A percentile compares a stretch with the other conserved stretches of the same genome.
Evolutionary conservation across 2,797 vertebrate genomes (phyloP).

Genomic region (Coregonus sp.): DNA sequence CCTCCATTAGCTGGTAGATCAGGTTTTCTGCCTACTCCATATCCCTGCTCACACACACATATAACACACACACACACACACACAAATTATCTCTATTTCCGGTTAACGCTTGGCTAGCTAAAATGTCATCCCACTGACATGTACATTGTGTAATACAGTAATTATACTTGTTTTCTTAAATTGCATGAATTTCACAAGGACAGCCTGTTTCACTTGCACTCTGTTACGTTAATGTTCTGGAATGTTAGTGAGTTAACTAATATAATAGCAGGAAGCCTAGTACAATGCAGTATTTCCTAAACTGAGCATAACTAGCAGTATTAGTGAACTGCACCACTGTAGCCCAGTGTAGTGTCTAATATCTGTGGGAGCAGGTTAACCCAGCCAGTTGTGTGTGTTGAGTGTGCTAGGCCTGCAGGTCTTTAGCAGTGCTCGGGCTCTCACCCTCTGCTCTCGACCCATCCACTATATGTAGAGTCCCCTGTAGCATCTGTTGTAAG

Average conservation of each 20-base stretch:
- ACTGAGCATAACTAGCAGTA: background rate
- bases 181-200: no score
- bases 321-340: background rate
- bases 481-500: constrained; percentile 83
- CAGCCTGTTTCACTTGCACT: background rate
- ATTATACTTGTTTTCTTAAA: no score
- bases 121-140: constrained; percentile 20
- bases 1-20: no score
- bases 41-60: background rate
- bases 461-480: constrained; percentile 74
- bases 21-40: background rate
- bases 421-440: constrained; percentile 65
- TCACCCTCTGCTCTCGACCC: constrained; percentile 62
- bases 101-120: constrained; percentile 35
- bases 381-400: constrained; percentile 47
- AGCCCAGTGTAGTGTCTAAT: background rate
- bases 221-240: background rate
- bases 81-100: constrained; percentile 19
- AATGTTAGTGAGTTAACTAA: background rate
- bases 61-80: no score
- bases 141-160: background rate
- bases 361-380: constrained; percentile 15
- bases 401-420: constrained; percentile 62
- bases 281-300: background rate
- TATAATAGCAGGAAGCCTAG: background rate